Evolutionary conservation across 37 sponge, comb jelly and placozoan genomes (phyloP).

Genomic region (Hormiphora californensis): DNA sequence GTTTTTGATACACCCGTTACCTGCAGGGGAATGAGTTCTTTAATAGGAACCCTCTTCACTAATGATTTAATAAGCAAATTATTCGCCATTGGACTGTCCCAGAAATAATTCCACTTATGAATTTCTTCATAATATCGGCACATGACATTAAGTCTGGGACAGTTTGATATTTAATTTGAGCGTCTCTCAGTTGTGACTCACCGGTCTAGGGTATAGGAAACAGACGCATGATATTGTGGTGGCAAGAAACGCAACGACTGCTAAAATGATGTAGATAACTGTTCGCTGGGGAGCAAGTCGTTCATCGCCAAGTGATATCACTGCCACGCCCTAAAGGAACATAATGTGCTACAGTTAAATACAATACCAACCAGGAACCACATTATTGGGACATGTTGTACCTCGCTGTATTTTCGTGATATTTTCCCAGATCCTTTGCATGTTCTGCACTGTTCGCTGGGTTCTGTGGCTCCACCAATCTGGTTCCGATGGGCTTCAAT

Average conservation of each 20-base stretch:
- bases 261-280: constrained; percentile 32
- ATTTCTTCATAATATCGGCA: too few relatives aligned
- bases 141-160: too few relatives aligned
- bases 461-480: constrained; percentile 27
- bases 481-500: too few relatives aligned
- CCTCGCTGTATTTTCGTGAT: constrained; percentile 29
- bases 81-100: too few relatives aligned
- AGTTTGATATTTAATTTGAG: too few relatives aligned
- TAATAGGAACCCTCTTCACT: too few relatives aligned
- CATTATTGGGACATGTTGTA: not conserved
- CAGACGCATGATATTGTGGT: constrained; percentile 9
- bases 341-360: not conserved
- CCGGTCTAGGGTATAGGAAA: constrained; percentile 22
- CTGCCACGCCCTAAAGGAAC: constrained; percentile 11
- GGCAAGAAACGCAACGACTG: not conserved
- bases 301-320: constrained; percentile 39
- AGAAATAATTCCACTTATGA: too few relatives aligned
- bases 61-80: too few relatives aligned
- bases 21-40: too few relatives aligned
- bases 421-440: constrained; percentile 51
- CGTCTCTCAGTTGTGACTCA: too few relatives aligned
- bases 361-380: not conserved
- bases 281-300: constrained; percentile 22
- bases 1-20: too few relatives aligned
- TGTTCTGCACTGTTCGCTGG: constrained; percentile 3